Evolutionary conservation across 1,140 invertebrate genomes (phyloP), one percentile per base, ranked within the genome.

Genomic region (Anastrepha ludens): DNA sequence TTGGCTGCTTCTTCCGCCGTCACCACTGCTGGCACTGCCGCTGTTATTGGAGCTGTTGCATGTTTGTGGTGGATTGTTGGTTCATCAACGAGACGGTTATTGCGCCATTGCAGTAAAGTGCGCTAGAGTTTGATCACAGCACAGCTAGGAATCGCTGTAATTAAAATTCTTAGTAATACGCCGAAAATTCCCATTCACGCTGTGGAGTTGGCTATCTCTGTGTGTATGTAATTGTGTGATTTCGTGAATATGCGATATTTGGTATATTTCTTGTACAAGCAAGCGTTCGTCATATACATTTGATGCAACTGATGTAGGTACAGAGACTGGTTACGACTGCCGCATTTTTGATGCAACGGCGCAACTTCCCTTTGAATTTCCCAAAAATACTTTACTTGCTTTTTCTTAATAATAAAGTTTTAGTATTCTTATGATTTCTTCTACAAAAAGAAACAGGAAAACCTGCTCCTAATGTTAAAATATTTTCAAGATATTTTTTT

Each of bases 151-250:
- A 20, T 81, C 47, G 74, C 20, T 47, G 44, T 74, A 74, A 74
- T 74, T 74, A 74, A 81, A 81, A 81, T 81, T 81, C 47, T 50
- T 44, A 20, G 20, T 5, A 29, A 58, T 29, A 47, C 20, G 20
- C 39, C 74, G 50, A 81, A 81, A 81, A 81, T 81, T 50, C 74
- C n/a, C 74, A 81, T 81, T 81, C 55, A 2, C 74, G 29, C 50
- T 55, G 5, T 55, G 7, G 47, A 9, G 74, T 78, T 67, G n/a
- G 64, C 17, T 67, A 20, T 39, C 7, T 67, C 2, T 67, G n/a
- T 39, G 29, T 67, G 64, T 62, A 62, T n/a, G 17, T 62, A 62
- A 5, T 13, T 67, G 64, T 58, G 44, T 44, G 67, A 2, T 39
- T 74, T 13, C 6, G 39, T 11, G 65, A 5, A 8, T 55, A 15